A percentile compares a stretch with the other conserved stretches of the same genome.
Evolutionary conservation across 2,797 vertebrate species (phyloP).

Genomic region (Ispidina picta): DNA sequence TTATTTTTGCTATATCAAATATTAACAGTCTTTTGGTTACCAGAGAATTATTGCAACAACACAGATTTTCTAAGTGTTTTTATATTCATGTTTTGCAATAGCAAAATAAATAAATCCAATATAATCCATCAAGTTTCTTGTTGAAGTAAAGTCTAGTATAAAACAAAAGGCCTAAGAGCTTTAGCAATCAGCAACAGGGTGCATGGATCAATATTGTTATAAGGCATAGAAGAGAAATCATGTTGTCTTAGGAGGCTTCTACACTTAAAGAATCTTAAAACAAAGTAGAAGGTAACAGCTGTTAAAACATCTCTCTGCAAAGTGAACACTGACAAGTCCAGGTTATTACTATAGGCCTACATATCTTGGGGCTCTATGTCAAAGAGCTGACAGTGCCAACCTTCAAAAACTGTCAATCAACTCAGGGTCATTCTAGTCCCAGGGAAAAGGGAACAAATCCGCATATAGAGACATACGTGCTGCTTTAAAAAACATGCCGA

Average conservation of each 20-base stretch:
- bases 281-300: background rate
- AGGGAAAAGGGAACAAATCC: background rate
- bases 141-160: background rate
- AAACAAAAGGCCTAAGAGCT: background rate
- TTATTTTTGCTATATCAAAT: background rate
- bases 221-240: background rate
- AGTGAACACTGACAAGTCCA: background rate
- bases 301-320: background rate
- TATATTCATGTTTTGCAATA: background rate
- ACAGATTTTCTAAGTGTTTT: background rate
- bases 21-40: background rate
- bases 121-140: background rate
- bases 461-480: background rate
- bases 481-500: background rate
- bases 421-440: background rate
- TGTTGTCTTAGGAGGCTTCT: background rate
- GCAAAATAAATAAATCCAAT: fast-evolving
- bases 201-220: background rate
- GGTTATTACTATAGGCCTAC: background rate
- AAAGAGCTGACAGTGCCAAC: background rate
- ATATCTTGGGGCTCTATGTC: background rate
- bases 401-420: background rate
- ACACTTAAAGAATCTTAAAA: background rate
- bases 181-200: background rate
- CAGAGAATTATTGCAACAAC: background rate